Conservation (phyloP, 2,113 vertebrate genomes). For the Xiphophorus maculatus region DNA sequence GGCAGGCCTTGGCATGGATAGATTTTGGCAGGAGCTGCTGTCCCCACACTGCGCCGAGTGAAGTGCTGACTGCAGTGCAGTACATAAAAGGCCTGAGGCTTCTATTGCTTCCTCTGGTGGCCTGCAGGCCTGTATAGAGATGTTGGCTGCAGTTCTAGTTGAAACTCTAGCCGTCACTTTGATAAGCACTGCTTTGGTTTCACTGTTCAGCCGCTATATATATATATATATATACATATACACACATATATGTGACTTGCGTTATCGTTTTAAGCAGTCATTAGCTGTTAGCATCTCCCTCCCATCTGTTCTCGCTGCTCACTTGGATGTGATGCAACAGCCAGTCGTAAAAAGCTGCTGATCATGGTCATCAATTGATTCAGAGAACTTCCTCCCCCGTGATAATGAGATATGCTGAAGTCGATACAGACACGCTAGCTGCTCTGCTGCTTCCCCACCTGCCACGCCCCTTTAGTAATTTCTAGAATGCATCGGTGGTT, state of each 20-base stretch:
- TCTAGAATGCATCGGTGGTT: slow-evolving; percentile 29
- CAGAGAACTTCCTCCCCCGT: slow-evolving; percentile 50
- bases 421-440: slow-evolving; percentile 42
- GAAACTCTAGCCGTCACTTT: slow-evolving; percentile 53
- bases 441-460: not conserved
- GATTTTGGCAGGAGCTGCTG: slow-evolving; percentile 75
- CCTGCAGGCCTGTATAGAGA: slow-evolving; percentile 60
- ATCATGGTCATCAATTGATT: slow-evolving; percentile 62
- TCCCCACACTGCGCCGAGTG: slow-evolving; percentile 71
- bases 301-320: slow-evolving; percentile 40
- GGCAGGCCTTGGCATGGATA: slow-evolving; percentile 73
- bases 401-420: slow-evolving; percentile 60
- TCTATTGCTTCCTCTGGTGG: slow-evolving; percentile 65
- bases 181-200: slow-evolving; percentile 40
- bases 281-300: slow-evolving; percentile 39
- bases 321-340: slow-evolving; percentile 28
- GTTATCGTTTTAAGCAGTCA: slow-evolving; percentile 48
- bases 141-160: slow-evolving; percentile 55
- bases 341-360: slow-evolving; percentile 47
- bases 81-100: slow-evolving; percentile 73
- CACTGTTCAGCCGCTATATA: slow-evolving; percentile 16
- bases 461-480: not conserved
- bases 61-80: slow-evolving; percentile 74
- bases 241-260: slow-evolving; percentile 10
- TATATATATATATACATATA: not conserved